A percentile compares a stretch with the other conserved stretches of the same genome.
These are phyloP conservation scores for Andrena flavipes DNA, from an alignment of 2,888 invertebrate species.

Conservation along the genomic window DNA sequence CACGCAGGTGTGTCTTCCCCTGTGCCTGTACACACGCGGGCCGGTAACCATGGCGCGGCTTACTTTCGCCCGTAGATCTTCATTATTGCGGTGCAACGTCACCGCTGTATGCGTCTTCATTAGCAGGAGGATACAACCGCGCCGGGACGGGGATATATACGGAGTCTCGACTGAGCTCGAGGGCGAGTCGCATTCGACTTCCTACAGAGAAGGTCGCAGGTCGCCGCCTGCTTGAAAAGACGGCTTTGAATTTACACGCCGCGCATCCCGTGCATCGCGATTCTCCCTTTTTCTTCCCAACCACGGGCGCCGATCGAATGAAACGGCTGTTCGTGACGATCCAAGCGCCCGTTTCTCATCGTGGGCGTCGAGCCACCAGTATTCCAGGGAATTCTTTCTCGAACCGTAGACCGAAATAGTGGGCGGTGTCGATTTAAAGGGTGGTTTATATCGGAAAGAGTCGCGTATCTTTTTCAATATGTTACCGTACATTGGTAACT, in stretches of 20 bases:
- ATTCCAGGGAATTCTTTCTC: neutral
- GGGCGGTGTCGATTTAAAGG: no score
- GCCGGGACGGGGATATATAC: constrained; percentile 12
- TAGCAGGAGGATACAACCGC: constrained; percentile 56
- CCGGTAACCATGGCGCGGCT: constrained; percentile 48
- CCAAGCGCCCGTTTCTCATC: neutral
- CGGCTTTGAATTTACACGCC: constrained; percentile 63
- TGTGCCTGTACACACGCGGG: constrained; percentile 39
- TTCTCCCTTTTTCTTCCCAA: neutral
- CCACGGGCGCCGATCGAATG: constrained; percentile 2
- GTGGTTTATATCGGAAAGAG: no score
- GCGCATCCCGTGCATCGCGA: neutral
- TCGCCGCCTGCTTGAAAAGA: constrained; percentile 37
- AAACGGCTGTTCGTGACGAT: neutral
- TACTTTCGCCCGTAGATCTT: constrained; percentile 74
- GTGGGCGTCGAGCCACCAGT: neutral
- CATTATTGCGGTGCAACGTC: constrained; percentile 68
- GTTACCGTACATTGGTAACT: neutral
- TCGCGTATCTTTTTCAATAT: no score
- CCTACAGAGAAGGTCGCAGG: constrained; percentile 65
- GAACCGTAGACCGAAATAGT: neutral
- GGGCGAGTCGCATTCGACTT: constrained; percentile 34
- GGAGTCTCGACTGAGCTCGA: neutral
- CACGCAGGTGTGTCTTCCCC: constrained; percentile 24
- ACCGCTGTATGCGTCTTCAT: constrained; percentile 70